Percentiles rank a stretch among this genome's conserved stretches.
These are phyloP conservation scores for Ormyrus pomaceus DNA, from an alignment of 2,888 invertebrate species.

Conservation along the genomic window DNA sequence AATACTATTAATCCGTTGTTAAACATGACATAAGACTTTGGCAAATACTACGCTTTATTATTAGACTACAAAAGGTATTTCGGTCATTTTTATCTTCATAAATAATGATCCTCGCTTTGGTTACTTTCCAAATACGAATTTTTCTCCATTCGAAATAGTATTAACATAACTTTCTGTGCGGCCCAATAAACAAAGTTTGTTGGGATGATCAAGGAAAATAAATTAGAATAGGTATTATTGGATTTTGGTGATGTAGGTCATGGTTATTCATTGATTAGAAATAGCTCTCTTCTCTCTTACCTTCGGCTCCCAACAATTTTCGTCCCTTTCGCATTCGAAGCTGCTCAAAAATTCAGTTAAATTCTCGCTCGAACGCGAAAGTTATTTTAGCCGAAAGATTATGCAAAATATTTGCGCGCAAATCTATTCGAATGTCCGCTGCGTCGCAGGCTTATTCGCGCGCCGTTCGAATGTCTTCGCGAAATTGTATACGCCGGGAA, in stretches of 20 bases:
- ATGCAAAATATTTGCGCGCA: too few relatives aligned
- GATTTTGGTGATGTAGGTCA: conserved; percentile 26
- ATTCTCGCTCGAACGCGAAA: too few relatives aligned
- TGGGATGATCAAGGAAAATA: neutral
- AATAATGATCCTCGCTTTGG: conserved; percentile 29
- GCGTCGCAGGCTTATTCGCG: too few relatives aligned
- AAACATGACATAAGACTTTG: conserved; percentile 45
- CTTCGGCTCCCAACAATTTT: too few relatives aligned
- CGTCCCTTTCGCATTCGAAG: too few relatives aligned
- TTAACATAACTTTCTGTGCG: neutral
- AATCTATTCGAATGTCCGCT: too few relatives aligned
- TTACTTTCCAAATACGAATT: conserved; percentile 30
- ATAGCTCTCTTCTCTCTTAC: conserved; percentile 19
- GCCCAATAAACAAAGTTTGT: conserved; percentile 7
- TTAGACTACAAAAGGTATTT: conserved; percentile 54
- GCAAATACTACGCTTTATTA: conserved; percentile 49
- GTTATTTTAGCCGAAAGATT: too few relatives aligned
- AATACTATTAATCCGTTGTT: conserved; percentile 38
- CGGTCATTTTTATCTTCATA: conserved; percentile 52
- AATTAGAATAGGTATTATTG: neutral
- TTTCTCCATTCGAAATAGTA: conserved; percentile 22
- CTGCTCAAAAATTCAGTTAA: too few relatives aligned
- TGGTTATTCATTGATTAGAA: conserved; percentile 45
- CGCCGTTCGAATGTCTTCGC: too few relatives aligned
- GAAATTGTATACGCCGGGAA: neutral